phyloP scores from a whole-genome alignment of 2,113 vertebrate genomes.

The Piprites chloris region DNA sequence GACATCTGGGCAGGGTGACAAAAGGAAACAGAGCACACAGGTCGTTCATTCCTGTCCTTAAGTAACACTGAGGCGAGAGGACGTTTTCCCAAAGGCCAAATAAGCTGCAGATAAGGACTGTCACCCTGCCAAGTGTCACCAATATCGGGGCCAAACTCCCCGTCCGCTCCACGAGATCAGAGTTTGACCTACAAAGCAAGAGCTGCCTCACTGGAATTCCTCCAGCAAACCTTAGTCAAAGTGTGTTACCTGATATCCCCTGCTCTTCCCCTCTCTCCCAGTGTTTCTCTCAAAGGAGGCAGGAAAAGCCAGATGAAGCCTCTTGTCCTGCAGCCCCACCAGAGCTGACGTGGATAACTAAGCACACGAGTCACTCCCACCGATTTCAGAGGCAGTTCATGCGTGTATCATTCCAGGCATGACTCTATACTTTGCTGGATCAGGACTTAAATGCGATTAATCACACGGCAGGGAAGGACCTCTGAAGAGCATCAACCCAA shows the following conservation, averaged over 20 bases:
- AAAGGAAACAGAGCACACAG: neutral
- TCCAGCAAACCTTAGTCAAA: neutral
- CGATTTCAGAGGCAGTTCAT: neutral
- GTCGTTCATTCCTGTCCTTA: neutral
- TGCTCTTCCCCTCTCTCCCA: neutral
- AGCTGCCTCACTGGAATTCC: neutral
- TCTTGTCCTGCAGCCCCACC: neutral
- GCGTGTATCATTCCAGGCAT: neutral
- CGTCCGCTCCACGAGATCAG: neutral
- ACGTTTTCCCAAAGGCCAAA: neutral
- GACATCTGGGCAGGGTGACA: neutral
- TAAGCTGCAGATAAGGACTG: neutral
- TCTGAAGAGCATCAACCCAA: conserved; percentile 63
- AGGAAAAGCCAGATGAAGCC: neutral
- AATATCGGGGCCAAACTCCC: neutral
- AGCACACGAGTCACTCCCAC: neutral
- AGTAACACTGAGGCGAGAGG: neutral
- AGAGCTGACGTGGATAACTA: neutral
- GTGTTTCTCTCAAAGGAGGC: neutral
- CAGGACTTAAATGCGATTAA: conserved; percentile 56
- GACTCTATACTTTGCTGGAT: conserved; percentile 53
- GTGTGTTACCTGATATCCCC: neutral
- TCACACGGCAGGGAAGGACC: conserved; percentile 59
- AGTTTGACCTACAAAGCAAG: neutral
- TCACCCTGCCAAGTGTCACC: neutral